phyloP scores from a whole-genome alignment of 2,888 invertebrate species.

The Marronus borbonicus region DNA sequence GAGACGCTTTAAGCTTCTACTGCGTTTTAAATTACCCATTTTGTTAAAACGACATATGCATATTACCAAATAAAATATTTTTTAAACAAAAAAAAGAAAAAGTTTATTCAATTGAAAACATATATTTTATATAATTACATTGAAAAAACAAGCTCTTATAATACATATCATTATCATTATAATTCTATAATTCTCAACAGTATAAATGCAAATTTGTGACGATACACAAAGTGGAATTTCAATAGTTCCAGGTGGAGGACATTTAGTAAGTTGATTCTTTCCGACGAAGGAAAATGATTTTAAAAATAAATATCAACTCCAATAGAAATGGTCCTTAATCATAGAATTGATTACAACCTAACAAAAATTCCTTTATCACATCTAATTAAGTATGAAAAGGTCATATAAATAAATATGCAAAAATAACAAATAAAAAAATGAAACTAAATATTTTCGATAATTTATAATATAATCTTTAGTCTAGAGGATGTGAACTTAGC shows the following conservation, averaged over 20 bases:
- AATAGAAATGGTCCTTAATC: background rate
- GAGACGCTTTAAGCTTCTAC: too few relatives aligned
- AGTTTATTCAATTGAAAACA: slow-evolving; percentile 36
- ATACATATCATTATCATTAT: slow-evolving; percentile 21
- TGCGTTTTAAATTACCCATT: too few relatives aligned
- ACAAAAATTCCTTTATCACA: slow-evolving; percentile 11
- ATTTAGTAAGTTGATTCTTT: slow-evolving; percentile 11
- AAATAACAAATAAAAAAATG: background rate
- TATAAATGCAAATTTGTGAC: slow-evolving; percentile 42
- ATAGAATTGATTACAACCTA: background rate
- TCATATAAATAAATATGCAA: slow-evolving; percentile 11
- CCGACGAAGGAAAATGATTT: background rate
- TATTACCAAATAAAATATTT: too few relatives aligned
- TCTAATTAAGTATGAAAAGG: background rate
- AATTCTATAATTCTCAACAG: slow-evolving; percentile 41
- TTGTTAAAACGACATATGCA: too few relatives aligned
- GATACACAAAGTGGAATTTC: slow-evolving; percentile 33
- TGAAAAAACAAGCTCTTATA: slow-evolving; percentile 46
- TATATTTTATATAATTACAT: slow-evolving; percentile 48
- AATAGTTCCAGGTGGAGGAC: background rate
- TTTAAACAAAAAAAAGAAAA: background rate
- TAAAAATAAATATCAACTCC: slow-evolving; percentile 8
- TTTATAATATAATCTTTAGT: too few relatives aligned
- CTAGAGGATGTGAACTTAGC: too few relatives aligned
- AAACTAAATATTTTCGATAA: background rate